Evolutionary conservation across 2,113 vertebrate genomes (phyloP), one percentile per base, ranked within the genome.

Genomic region (Gallinago paraguaiae): DNA sequence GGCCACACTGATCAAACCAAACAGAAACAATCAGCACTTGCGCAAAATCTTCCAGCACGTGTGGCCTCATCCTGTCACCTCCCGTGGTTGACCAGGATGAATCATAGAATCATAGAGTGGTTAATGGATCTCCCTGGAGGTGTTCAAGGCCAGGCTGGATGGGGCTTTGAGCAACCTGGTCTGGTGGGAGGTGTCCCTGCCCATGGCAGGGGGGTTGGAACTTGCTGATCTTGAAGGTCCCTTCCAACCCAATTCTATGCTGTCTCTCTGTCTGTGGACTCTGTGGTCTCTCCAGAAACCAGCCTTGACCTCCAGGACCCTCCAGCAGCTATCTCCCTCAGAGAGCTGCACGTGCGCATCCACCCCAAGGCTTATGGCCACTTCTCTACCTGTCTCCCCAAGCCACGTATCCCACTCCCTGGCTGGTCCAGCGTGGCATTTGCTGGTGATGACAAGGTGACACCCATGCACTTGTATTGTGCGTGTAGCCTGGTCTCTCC

Each of bases 271-370:
- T 3, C 0, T 0, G 15, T 17, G 35, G 31, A 64, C 5, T 4
- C 22, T 0, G 0, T 27, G n/a, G 31, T 51, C 25, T 60, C 37
- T n/a, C 37, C 14, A 23, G n/a, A 13, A 69, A 43, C 25, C 13
- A 59, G 7, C 9, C 35, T 60, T 35, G 22, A 74, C 35, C 7
- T 24, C 27, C n/a, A 24, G 11, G 9, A 30, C 9, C 24, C 24
- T 72, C 7, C 25, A 22, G 39, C 7, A 72, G 10, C 39, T 64
- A 27, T 28, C 12, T 43, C 27, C 20, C 13, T 31, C 33, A 17
- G 19, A 19, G 27, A 75, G 5, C 3, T 57, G 9, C 11, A 59
- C 13, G 13, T 16, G 33, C 0, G 2, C 43, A 54, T 39, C 28
- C 17, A 30, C n/a, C 27, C n/a, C 43, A 71, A 71, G 51, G 13